Evolutionary conservation across 2,113 vertebrate genomes (phyloP).

Genomic region (Vulpes ferrilata): DNA sequence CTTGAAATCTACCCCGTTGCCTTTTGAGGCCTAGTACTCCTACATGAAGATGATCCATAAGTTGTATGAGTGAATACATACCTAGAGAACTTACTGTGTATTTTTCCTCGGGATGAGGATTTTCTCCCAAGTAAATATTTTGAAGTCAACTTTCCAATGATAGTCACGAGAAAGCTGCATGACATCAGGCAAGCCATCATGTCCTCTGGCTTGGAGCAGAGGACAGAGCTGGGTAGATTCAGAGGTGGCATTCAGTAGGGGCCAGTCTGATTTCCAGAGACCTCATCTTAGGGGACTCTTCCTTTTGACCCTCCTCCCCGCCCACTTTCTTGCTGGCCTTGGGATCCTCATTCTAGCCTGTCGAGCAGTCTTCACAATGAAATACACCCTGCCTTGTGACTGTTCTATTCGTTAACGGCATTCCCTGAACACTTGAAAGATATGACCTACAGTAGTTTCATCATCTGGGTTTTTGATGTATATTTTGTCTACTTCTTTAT

Average conservation of each 20-base stretch:
- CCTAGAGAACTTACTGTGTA: not conserved
- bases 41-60: not conserved
- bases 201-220: not conserved
- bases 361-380: not conserved
- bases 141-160: slow-evolving; percentile 97
- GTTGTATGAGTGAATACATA: not conserved
- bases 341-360: not conserved
- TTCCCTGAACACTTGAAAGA: not conserved
- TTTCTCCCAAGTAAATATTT: slow-evolving; percentile 97
- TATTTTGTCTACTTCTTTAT: not conserved
- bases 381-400: not conserved
- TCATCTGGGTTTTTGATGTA: not conserved
- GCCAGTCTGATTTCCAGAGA: too few species aligned
- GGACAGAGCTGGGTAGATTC: not conserved
- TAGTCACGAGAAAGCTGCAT: slow-evolving; percentile 96
- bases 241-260: too few species aligned
- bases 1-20: not conserved
- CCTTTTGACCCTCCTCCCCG: not conserved
- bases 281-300: not conserved
- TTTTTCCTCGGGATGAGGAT: slow-evolving; percentile 92
- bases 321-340: not conserved
- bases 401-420: not conserved
- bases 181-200: slow-evolving; percentile 94
- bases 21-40: not conserved
- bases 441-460: not conserved